Evolutionary conservation across 2,797 vertebrate genomes (phyloP).

Genomic region (Loriculus beryllinus): DNA sequence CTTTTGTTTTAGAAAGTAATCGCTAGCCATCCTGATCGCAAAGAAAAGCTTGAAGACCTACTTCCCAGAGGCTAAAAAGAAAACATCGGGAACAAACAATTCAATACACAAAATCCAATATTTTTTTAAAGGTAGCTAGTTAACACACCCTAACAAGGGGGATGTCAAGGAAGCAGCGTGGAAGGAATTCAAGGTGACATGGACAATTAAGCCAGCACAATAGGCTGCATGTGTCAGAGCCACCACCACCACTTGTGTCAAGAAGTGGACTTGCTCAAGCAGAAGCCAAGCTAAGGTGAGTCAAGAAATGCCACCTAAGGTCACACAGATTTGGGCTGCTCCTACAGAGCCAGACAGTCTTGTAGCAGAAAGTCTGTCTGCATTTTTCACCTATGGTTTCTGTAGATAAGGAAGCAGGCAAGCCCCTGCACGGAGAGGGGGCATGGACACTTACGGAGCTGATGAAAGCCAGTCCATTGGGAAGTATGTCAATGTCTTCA

Average conservation of each 20-base stretch:
- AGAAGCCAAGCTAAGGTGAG: background rate
- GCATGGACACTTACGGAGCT: conserved; percentile 81
- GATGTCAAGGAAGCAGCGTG: background rate
- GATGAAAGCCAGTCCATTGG: conserved; percentile 86
- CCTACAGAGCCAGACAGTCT: background rate
- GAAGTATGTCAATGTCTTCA: conserved; percentile 89
- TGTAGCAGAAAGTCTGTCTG: background rate
- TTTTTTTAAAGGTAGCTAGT: background rate
- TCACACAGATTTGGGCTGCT: background rate
- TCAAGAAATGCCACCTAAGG: background rate
- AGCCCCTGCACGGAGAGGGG: rapidly evolving
- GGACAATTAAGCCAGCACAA: background rate
- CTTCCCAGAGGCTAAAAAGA: background rate
- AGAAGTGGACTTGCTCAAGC: background rate
- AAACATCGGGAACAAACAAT: background rate
- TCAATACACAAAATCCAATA: background rate
- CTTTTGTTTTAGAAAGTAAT: background rate
- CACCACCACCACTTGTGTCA: background rate
- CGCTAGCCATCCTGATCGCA: rapidly evolving
- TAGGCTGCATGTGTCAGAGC: background rate
- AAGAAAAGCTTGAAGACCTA: background rate
- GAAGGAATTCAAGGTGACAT: background rate
- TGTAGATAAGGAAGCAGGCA: background rate
- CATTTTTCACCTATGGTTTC: background rate
- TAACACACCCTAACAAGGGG: background rate